Conservation (phyloP, 2,888 invertebrate genomes). For the Archaeoteleia sp. region DNA sequence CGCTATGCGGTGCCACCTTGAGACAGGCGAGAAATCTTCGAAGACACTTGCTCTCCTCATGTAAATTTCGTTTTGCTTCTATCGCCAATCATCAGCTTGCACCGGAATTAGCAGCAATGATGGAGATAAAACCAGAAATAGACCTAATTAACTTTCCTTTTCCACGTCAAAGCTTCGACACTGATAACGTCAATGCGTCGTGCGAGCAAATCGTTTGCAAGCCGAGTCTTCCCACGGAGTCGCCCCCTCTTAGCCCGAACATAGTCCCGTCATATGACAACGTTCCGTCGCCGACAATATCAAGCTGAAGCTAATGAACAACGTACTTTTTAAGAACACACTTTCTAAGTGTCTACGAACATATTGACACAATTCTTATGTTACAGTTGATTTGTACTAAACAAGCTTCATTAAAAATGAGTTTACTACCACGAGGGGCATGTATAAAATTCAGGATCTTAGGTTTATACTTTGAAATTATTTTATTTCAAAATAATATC, state of each 20-base stretch:
- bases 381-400: too few species aligned
- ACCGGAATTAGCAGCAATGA: constrained; percentile 62
- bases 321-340: too few species aligned
- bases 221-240: constrained; percentile 63
- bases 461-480: too few species aligned
- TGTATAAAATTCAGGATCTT: too few species aligned
- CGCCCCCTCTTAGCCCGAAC: constrained; percentile 56
- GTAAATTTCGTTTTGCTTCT: constrained; percentile 72
- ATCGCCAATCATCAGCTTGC: constrained; percentile 58
- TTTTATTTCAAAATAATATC: too few species aligned
- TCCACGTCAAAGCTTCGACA: constrained; percentile 44
- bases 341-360: too few species aligned
- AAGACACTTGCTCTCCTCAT: constrained; percentile 76
- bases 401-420: too few species aligned
- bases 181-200: constrained; percentile 51
- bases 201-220: constrained; percentile 72
- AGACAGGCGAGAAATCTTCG: constrained; percentile 79
- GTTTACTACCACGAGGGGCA: too few species aligned
- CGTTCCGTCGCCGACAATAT: constrained; percentile 68
- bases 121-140: constrained; percentile 70
- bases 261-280: constrained; percentile 67
- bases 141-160: constrained; percentile 60
- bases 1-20: constrained; percentile 78
- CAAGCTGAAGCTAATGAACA: constrained; percentile 64
- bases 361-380: too few species aligned